Evolutionary conservation across 2,888 invertebrate genomes (phyloP), one percentile per base, ranked within the genome.

Genomic region (Rhagonycha fulva): DNA sequence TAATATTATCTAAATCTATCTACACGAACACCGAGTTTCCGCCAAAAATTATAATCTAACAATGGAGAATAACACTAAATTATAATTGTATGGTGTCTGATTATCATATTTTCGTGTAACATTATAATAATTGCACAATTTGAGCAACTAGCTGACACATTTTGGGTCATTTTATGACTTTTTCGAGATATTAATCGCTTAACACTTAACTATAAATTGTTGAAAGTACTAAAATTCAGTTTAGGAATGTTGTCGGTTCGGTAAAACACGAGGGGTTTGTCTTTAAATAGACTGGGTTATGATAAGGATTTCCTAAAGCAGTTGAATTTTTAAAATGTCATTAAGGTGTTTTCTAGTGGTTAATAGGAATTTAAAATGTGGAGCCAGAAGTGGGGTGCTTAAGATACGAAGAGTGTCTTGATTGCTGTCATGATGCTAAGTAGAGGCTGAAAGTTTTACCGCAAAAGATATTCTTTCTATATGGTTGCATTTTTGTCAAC

Each of bases 371-470:
- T 74, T 70, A 72, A 78, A 80, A 76, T 77, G 77, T 80, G 79
- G 76, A 73, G 73, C 76, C 80, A 80, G 79, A 80, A 83, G 82
- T 82, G 82, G 75, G 78, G 78, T 82, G 83, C 83, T 84, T 82
- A 82, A 85, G 85, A 85, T 85, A 85, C 80, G 76, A 70, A 70
- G 68, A 79, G 80, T 79, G 80, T 81, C 80, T 82, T 84, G 85
- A 84, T 84, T 84, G 83, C 82, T 84, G 84, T 85, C 84, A 84
- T 82, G 82, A 81, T 81, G 80, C 79, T 84, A 84, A 84, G 81
- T 83, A 85, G 83, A 47, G 68, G 11, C 68, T 68, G 1, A 66
- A 19, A 24, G 63, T 26, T 66, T 63, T 66, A 66, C 24, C 24
- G 24, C 24, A 66, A 66, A 66, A 23, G 24, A 14, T 66, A 9